Base-by-base conservation (phyloP, 2,797 vertebrate genomes). In the Cichlasoma orientale region DNA sequence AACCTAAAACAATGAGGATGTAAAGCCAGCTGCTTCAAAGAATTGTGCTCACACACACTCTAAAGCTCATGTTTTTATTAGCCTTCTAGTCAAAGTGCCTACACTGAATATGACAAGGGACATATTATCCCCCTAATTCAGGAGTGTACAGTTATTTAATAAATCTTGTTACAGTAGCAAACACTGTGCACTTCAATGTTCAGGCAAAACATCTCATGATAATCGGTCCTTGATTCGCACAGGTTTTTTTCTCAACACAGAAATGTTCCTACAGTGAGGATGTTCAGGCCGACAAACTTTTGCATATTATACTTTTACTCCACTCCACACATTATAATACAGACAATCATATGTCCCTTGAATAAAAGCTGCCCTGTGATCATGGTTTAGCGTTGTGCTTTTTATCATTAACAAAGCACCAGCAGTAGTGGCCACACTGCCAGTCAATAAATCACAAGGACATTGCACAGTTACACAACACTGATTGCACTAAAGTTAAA, bases 11-110 rank as follows among this genome's bases (percentile, higher is more conserved):
- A 68, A 68, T 50, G 4, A 68, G 27, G 25, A 1, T 0, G 44
- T 27, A 84, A 56, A 41, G 44, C 9, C 13, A 54, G 10, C 66
- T 56, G 85, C 47, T 55, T 58, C 38, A 79, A 80, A 85, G 3
- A 70, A 52, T 2, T 19, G 31, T 59, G 72, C 36, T 59, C 83
- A 82, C 33, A 88, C 13, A 82, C 72, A 78, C 80, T 88, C 70
- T 82, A 86, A 89, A 93, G 90, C 86, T 90, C 74, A 86, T 52
- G 77, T 89, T 88, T 95, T 94, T 95, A 95, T 95, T 95, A 72
- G 86, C 41, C 75, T 89, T 89, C 86, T 90, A 88, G 86, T 81
- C 95, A 94, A 95, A 93, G 95, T 95, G 92, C 92, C 89, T 58
- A 87, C 87, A 88, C 31, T 56, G 74, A 88, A 84, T 83, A 80